Evolutionary conservation across 2,797 vertebrate genomes (phyloP), one percentile per base, ranked within the genome.

Genomic region (Coregonus suidteri): DNA sequence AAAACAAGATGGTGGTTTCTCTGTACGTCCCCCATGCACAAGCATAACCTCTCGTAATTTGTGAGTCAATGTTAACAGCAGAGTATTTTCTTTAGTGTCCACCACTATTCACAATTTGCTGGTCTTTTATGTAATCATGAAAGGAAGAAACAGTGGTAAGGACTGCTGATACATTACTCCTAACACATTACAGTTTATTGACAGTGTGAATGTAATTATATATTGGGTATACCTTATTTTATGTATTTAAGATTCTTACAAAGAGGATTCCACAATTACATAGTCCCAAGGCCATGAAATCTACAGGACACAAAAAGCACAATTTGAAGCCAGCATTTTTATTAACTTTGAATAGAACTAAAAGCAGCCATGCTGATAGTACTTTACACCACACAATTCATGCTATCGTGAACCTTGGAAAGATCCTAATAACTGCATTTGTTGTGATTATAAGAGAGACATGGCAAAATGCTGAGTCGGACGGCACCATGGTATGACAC

Each of bases 1-100:
- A 16, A 73, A 73, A 73, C 30, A 73, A 73, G 53, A 73, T 73
- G 71, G 71, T 18, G 15, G 53, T 30, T 73, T 16, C 4, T 18
- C 47, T 15, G 14, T 7, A 16, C 13, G 14, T 41, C 41, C 14
- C 14, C 52, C 41, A 2, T 41, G 41, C 41, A 25, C 41, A 47
- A 6, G 30, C 51, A 15, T 51, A 53, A 31, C n/a, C 41, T 47
- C 9, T 47, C 41, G 41, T 47, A 11, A 47, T 47, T 11, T 47
- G 41, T 47, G 11, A 47, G 41, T 47, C 9, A 47, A 47, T 47
- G 41, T 47, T 47, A 47, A 47, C 41, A 47, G 41, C 41, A 47
- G 41, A 47, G 41, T 59, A 20, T 20, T 9, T 59, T 18, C 16
- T 18, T 18, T 18, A 20, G 56, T 59, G 56, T 59, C 56, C n/a